These are phyloP conservation scores for Macrobrachium rosenbergii DNA, from an alignment of 1,140 invertebrate genomes.

Conservation along the genomic window DNA sequence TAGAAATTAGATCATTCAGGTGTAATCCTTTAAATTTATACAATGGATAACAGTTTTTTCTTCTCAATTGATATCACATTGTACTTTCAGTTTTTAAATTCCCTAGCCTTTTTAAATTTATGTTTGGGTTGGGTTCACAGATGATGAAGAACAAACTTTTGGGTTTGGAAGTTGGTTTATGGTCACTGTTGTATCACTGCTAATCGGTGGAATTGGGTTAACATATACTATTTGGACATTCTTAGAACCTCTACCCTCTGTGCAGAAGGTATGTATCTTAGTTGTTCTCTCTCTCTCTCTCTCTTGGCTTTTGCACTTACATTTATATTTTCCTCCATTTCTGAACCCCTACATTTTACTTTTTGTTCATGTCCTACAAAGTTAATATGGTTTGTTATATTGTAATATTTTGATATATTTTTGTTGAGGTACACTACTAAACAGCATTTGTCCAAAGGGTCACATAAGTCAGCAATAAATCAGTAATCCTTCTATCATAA, in stretches of 20 bases:
- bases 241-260: not conserved
- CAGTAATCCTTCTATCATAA: too few relatives aligned
- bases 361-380: too few relatives aligned
- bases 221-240: conserved; percentile 28
- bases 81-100: not conserved
- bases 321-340: too few relatives aligned
- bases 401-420: not conserved
- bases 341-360: too few relatives aligned
- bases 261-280: conserved; percentile 13
- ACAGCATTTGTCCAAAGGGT: too few relatives aligned
- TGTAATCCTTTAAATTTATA: too few relatives aligned
- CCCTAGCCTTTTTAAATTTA: not conserved
- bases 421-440: not conserved
- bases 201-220: conserved; percentile 31
- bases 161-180: conserved; percentile 47
- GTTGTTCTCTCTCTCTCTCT: too few relatives aligned
- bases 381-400: not conserved
- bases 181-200: conserved; percentile 31
- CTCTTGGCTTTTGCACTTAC: too few relatives aligned
- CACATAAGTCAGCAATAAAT: too few relatives aligned
- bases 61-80: too few relatives aligned
- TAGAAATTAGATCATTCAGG: too few relatives aligned
- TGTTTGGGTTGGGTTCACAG: not conserved
- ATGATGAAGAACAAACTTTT: conserved; percentile 46
- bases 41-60: too few relatives aligned